Percentiles rank a stretch among this genome's conserved stretches.
Conservation (phyloP, 2,888 invertebrate species). For the Byasa hedistus region DNA sequence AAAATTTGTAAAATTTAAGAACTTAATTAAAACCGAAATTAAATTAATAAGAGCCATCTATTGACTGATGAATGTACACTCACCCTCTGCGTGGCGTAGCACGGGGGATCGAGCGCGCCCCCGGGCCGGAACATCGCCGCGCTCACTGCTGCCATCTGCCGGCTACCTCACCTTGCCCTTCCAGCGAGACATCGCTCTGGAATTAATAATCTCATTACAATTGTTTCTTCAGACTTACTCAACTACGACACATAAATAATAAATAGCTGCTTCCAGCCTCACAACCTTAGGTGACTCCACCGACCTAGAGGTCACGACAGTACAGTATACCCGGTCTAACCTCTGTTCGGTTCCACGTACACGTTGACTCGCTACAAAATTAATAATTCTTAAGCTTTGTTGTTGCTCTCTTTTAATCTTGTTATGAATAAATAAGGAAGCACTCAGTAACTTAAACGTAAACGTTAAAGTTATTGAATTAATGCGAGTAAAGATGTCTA, state of each 20-base stretch:
- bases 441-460: too few species aligned
- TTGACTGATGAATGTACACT: slow-evolving; percentile 45
- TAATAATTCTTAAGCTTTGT: too few species aligned
- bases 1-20: not conserved
- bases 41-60: slow-evolving; percentile 56
- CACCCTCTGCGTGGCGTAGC: slow-evolving; percentile 83
- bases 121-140: slow-evolving; percentile 85
- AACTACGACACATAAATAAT: not conserved
- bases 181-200: slow-evolving; percentile 80
- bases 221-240: not conserved
- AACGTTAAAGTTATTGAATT: too few species aligned
- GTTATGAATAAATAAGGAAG: too few species aligned
- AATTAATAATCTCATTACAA: slow-evolving; percentile 40
- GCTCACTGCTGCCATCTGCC: slow-evolving; percentile 85
- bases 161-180: slow-evolving; percentile 80
- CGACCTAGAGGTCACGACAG: too few species aligned
- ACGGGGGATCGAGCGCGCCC: slow-evolving; percentile 82
- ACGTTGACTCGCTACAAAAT: too few species aligned
- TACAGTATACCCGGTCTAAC: too few species aligned
- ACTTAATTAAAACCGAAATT: not conserved
- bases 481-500: too few species aligned
- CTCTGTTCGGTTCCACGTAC: too few species aligned
- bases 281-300: too few species aligned
- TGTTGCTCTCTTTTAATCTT: too few species aligned
- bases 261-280: not conserved